phyloP scores from a whole-genome alignment of 35 echinoderm and acorn worm genomes.

The Patiria miniata region DNA sequence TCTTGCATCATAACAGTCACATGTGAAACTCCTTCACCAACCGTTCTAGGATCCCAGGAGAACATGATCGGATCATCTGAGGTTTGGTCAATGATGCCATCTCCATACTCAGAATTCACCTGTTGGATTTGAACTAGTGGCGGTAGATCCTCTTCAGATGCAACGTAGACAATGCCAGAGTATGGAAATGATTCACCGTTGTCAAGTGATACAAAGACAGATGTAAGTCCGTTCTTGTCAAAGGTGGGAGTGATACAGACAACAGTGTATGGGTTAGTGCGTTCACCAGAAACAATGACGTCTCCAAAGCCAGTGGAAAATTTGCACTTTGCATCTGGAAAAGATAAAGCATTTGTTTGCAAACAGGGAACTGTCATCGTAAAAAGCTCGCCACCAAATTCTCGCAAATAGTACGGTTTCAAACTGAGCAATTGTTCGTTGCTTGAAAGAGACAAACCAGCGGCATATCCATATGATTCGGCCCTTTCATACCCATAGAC shows the following conservation, averaged over 20 bases:
- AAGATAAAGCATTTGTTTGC: background rate
- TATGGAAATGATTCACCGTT: constrained; percentile 52
- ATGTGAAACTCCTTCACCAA: constrained; percentile 6
- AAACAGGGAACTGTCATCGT: constrained; percentile 65
- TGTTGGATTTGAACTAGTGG: constrained; percentile 17
- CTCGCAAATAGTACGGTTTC: constrained; percentile 52
- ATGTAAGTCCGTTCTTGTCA: constrained; percentile 26
- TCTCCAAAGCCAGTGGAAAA: constrained; percentile 28
- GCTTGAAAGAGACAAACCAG: constrained; percentile 63
- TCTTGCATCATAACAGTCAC: constrained; percentile 21
- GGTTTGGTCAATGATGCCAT: constrained; percentile 35
- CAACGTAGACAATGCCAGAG: constrained; percentile 53
- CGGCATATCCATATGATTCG: constrained; percentile 69
- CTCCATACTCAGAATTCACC: background rate
- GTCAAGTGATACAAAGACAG: constrained; percentile 53
- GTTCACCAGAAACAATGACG: background rate
- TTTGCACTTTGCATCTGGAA: constrained; percentile 26
- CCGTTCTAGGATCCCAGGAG: constrained; percentile 19
- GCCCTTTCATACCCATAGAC: constrained; percentile 59
- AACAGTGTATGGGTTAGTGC: constrained; percentile 8
- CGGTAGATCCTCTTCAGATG: constrained; percentile 46
- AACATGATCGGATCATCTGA: constrained; percentile 25
- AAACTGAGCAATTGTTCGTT: constrained; percentile 51
- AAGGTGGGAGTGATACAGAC: constrained; percentile 56
- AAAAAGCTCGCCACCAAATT: constrained; percentile 55